Evolutionary conservation across 2,888 invertebrate genomes (phyloP).

Genomic region (Metellina segmentata): DNA sequence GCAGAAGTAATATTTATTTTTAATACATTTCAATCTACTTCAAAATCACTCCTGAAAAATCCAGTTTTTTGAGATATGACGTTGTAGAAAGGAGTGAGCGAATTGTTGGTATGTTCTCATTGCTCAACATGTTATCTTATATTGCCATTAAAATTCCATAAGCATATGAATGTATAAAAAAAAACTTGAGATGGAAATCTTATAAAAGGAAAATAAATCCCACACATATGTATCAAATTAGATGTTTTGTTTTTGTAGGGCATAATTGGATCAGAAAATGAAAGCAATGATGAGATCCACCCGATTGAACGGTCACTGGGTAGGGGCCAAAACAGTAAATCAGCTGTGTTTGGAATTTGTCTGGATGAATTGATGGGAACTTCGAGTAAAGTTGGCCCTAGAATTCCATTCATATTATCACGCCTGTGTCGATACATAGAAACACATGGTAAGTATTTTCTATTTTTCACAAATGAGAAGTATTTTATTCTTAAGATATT

Average conservation of each 20-base stretch:
- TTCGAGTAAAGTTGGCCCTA: conserved; percentile 79
- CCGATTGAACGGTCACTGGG: conserved; percentile 47
- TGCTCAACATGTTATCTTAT: no score
- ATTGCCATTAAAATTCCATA: no score
- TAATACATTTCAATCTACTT: no score
- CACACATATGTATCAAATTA: neutral
- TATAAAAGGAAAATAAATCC: neutral
- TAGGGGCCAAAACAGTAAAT: conserved; percentile 28
- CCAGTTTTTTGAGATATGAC: no score
- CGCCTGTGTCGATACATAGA: conserved; percentile 82
- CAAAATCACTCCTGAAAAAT: no score
- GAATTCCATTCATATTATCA: conserved; percentile 80
- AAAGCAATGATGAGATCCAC: conserved; percentile 40
- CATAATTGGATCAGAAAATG: conserved; percentile 49
- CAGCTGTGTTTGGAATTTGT: conserved; percentile 69
- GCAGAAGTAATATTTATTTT: no score
- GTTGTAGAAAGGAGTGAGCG: no score
- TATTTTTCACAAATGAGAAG: neutral
- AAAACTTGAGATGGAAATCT: no score
- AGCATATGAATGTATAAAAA: neutral
- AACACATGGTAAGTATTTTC: conserved; percentile 78
- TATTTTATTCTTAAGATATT: neutral
- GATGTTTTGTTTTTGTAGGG: conserved; percentile 28
- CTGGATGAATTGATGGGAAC: conserved; percentile 69
- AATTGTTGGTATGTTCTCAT: neutral